Percentiles rank a stretch among this genome's conserved stretches.
Conservation (phyloP, 2,797 vertebrate species). For the Acanthurus leucopareius region DNA sequence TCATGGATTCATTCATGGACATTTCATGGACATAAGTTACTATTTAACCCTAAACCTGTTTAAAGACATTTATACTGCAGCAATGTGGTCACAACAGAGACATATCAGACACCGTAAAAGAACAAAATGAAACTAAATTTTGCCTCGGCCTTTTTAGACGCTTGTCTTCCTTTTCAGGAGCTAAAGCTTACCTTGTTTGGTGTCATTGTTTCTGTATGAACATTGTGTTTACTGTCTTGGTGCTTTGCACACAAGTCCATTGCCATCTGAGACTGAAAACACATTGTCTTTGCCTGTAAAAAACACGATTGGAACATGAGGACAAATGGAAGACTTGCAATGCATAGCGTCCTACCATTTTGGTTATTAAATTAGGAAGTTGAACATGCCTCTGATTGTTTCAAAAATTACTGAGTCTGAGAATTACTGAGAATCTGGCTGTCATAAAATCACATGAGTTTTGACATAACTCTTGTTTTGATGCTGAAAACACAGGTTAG, state of each 20-base stretch:
- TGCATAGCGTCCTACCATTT: constrained; percentile 38
- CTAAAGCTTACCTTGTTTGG: constrained; percentile 25
- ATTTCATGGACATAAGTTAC: constrained; percentile 29
- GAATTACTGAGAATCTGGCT: constrained; percentile 15
- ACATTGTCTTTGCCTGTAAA: constrained; percentile 29
- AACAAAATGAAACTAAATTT: constrained; percentile 8
- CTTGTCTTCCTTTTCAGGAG: constrained; percentile 13
- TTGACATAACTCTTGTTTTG: constrained; percentile 18
- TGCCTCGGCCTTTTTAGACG: constrained; percentile 13
- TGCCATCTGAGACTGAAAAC: constrained; percentile 29
- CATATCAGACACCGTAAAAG: constrained; percentile 46
- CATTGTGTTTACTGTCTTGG: constrained; percentile 16
- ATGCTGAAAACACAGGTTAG: constrained; percentile 35
- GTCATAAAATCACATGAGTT: constrained; percentile 35
- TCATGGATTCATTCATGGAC: not conserved
- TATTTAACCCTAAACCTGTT: constrained; percentile 58
- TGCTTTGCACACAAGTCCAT: constrained; percentile 34
- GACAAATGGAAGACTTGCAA: constrained; percentile 22
- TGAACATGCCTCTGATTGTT: constrained; percentile 61
- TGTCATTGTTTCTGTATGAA: constrained; percentile 25
- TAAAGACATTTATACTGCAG: constrained; percentile 63
- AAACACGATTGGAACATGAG: constrained; percentile 30
- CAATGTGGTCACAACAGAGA: constrained; percentile 38
- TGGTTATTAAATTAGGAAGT: constrained; percentile 66
- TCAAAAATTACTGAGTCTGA: constrained; percentile 41